Percentiles rank a stretch among this genome's conserved stretches.
Conservation (phyloP, 1,140 invertebrate genomes). For the Ganaspis sp. region DNA sequence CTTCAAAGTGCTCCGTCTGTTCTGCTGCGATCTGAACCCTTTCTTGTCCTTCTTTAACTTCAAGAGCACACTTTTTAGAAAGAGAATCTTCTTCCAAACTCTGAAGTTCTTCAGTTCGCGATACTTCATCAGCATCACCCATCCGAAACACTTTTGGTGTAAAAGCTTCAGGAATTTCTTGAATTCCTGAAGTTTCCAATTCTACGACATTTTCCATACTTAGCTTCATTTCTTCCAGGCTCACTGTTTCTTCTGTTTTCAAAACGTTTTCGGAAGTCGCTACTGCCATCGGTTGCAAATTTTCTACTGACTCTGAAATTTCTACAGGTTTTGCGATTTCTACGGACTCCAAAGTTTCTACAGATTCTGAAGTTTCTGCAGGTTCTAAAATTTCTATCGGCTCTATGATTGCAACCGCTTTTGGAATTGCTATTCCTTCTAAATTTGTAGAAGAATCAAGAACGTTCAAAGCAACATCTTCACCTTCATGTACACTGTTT, state of each 20-base stretch:
- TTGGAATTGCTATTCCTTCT: no score
- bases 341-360: no score
- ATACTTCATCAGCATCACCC: constrained; percentile 1
- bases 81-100: background rate
- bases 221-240: background rate
- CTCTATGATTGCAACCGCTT: no score
- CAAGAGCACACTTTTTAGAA: background rate
- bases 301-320: no score
- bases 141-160: constrained; percentile 35
- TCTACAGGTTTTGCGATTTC: background rate
- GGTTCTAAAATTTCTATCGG: no score
- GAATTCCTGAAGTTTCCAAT: constrained; percentile 42
- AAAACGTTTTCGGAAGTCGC: no score
- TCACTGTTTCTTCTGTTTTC: background rate
- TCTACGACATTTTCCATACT: background rate
- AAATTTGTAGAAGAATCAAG: background rate
- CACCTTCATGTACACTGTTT: background rate
- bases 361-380: no score
- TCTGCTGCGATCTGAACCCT: background rate
- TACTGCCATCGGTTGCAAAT: no score
- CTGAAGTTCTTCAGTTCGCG: background rate
- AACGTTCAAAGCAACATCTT: background rate
- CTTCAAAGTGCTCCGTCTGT: background rate
- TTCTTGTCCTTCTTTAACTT: background rate
- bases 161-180: constrained; percentile 12